Base-by-base conservation (phyloP, 2,797 vertebrate species). In the Leptodactylus fallax region DNA sequence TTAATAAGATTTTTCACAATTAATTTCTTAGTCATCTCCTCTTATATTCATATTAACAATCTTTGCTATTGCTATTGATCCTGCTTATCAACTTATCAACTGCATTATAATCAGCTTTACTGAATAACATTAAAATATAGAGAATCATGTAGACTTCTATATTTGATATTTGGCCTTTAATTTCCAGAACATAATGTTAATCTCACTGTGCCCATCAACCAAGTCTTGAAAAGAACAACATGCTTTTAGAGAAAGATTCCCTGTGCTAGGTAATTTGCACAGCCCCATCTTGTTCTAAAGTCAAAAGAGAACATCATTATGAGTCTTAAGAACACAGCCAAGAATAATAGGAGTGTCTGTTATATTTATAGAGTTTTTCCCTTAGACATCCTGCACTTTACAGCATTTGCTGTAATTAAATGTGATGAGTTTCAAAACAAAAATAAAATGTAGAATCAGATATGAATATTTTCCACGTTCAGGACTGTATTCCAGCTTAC, bases 281-380 rank as follows among this genome's bases (percentile, higher is more conserved):
- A 27, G 58, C 13, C 11, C 27, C 4, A 45, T 60, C 58, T 21
- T 80, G 19, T 63, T 61, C 25, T 63, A 80, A 81, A 81, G 21
- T 51, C 14, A 49, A 51, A 81, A 67, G n/a, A 51, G 45, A 81
- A 63, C n/a, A 81, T 67, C 14, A 81, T 25, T 53, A 25, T 25
- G n/a, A 67, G 36, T 63, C 45, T 16, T 8, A 47, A 81, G 61
- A 81, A 67, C 21, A 81, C 11, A 67, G 21, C 3, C 5, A 51
- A 53, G 47, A 21, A 58, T 60, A 58, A 67, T 67, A 77, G n/a
- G 14, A 1, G 25, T 71, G 6, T 36, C 16, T 58, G 55, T 27
- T 56, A 17, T 27, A 17, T 79, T 58, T 56, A 58, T 58, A 58
- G 23, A 8, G 53, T 56, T 56, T 58, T 19, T 56, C 17, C 49